Base-by-base conservation (phyloP, 1,140 invertebrate species). In the Paralvinella palmiformis region DNA sequence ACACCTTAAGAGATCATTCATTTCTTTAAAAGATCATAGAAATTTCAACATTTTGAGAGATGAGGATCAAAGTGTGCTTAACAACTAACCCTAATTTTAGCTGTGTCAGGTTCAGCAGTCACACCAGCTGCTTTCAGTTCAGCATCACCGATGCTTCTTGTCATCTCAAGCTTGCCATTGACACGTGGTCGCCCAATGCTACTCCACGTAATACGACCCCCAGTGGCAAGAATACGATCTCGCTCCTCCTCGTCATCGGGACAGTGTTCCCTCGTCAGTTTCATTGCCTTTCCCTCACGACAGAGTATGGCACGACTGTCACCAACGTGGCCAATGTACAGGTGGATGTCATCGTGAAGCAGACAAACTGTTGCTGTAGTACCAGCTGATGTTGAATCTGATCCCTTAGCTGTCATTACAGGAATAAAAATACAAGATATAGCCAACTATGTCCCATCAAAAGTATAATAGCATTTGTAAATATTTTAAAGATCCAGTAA, bases 281-380 rank as follows among this genome's bases (percentile, higher is more conserved):
- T 75, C 20, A 80, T 68, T 10, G 82, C 73, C 56, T 78, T 74
- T 1, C 83, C 83, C 52, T 77, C 72, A 4, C 85, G 74, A 72
- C 83, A 85, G 31, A 85, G 68, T 27, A 85, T 73, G 13, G 83
- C 84, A 52, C 84, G 69, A 58, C 82, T 84, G 70, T 86, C 85
- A 37, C 85, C 84, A 24, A 83, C 83, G 73, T 85, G 81, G 10
- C 76, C 84, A 22, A 85, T 73, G 1, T 79, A 78, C n/a, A 83
- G 68, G 56, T 83, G 75, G 17, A 79, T 74, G 33, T 76, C 79
- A 60, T 82, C 73, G 15, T 75, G 68, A 15, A 85, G 72, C 27
- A 86, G 70, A 64, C 83, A 84, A 4, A 86, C 82, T 17, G 84
- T 85, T 10, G 84, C 85, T 52, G 85, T 86, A 20, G 83, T 83